Evolutionary conservation across 2,797 vertebrate species (phyloP), one percentile per base, ranked within the genome.

Genomic region (Bradypodion pumilum): DNA sequence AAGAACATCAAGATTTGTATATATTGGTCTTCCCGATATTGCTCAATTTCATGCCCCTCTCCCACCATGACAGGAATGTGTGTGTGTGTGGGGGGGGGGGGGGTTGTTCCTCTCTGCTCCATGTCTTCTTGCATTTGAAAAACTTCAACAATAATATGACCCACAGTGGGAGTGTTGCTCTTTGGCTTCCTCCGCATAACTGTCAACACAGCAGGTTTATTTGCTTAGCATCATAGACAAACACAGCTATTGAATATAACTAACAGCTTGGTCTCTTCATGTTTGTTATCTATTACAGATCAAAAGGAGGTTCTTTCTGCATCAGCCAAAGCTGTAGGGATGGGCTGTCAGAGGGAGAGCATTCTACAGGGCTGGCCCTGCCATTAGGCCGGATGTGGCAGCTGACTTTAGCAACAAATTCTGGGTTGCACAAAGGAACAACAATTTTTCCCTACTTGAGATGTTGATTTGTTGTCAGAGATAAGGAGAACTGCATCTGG

Each of bases 231-330:
- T 44, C 59, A 66, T 75, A 68, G 46, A 59, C 60, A 68, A 85
- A 29, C 66, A 60, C 46, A 66, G 60, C 25, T 56, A 79, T 16
- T 12, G 73, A 56, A 65, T 29, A 59, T 80, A 52, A 74, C 42
- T 46, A 78, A 69, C 75, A 78, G 66, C 75, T 16, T 78, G 59
- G n/a, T 37, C 65, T n/a, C 77, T 83, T 77, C 29, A 32, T 68
- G 46, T 59, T 68, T 68, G 46, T 66, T 59, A 69, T 49, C 35
- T n/a, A 16, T 27, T 62, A 69, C 9, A 32, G 23, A 56, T 74
- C 60, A 82, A 75, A 82, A 21, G 10, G 9, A n/a, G 15, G 10
- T 12, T 56, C 32, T 42, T 27, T 27, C 72, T 37, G 59, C 12
- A 27, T 63, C n/a, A 44, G 68, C 66, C 68, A 60, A 32, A 23